Percentiles rank a stretch among this genome's conserved stretches.
Evolutionary conservation across 1,140 invertebrate species (phyloP).

Genomic region (Eumaeus atala): DNA sequence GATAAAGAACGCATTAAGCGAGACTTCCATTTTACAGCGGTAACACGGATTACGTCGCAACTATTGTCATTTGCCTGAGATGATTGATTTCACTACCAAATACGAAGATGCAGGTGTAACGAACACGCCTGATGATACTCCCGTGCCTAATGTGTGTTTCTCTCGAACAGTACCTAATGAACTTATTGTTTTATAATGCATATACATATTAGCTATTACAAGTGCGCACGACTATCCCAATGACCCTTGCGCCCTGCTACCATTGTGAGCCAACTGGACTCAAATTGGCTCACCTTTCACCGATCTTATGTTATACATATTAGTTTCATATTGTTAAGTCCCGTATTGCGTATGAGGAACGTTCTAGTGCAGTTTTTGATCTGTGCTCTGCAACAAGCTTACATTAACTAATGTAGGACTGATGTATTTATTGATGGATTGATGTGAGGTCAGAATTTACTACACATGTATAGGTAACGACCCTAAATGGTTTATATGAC

Average conservation of each 20-base stretch:
- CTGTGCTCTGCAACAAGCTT: no score
- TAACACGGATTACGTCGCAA: no score
- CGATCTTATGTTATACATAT: conserved; percentile 10
- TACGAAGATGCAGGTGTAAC: not conserved
- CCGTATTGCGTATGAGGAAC: conserved; percentile 1
- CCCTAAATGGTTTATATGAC: no score
- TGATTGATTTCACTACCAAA: not conserved
- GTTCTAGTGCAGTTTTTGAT: no score
- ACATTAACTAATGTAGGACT: no score
- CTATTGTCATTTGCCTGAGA: no score
- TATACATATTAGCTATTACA: conserved; percentile 18
- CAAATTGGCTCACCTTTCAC: conserved; percentile 11
- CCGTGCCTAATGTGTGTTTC: not conserved
- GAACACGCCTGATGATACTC: not conserved
- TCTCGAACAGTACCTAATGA: not conserved
- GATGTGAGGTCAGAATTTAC: no score
- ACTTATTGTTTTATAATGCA: conserved; percentile 9
- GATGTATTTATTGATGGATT: no score
- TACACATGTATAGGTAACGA: no score
- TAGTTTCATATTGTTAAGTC: conserved; percentile 12
- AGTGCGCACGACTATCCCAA: conserved; percentile 36
- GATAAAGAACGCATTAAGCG: no score
- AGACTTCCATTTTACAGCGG: no score
- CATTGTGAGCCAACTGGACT: conserved; percentile 1
- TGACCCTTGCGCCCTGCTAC: conserved; percentile 24